These are phyloP conservation scores for Gobius niger DNA, from an alignment of 2,113 vertebrate species.

Conservation along the genomic window DNA sequence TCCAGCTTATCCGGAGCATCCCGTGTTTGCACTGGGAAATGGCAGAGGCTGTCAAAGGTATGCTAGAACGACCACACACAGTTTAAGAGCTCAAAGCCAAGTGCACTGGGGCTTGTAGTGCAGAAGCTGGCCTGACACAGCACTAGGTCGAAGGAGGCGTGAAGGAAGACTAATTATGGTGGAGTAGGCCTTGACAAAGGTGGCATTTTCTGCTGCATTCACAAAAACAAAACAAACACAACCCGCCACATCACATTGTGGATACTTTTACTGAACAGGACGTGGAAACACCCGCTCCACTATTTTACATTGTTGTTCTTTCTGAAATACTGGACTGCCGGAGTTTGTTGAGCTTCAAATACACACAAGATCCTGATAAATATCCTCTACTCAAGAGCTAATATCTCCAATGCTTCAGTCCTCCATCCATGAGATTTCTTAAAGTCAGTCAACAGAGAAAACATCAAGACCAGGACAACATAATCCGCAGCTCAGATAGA, in stretches of 20 bases:
- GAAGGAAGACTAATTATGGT: constrained; percentile 3
- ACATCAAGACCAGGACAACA: background rate
- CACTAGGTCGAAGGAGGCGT: background rate
- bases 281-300: too few species aligned
- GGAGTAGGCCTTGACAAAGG: background rate
- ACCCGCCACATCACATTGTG: too few species aligned
- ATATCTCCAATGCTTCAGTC: too few species aligned
- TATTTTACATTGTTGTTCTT: too few species aligned
- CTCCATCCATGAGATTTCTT: too few species aligned
- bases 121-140: constrained; percentile 24
- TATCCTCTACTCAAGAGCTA: too few species aligned
- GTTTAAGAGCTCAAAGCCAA: constrained; percentile 57
- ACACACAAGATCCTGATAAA: too few species aligned
- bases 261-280: too few species aligned
- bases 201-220: background rate
- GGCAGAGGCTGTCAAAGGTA: constrained; percentile 59
- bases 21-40: constrained; percentile 52
- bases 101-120: constrained; percentile 36
- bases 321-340: too few species aligned
- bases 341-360: too few species aligned
- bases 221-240: background rate
- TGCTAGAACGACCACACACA: constrained; percentile 45
- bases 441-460: background rate
- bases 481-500: background rate
- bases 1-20: constrained; percentile 38